phyloP scores from a whole-genome alignment of 1,140 invertebrate species.

The Cydia splendana region DNA sequence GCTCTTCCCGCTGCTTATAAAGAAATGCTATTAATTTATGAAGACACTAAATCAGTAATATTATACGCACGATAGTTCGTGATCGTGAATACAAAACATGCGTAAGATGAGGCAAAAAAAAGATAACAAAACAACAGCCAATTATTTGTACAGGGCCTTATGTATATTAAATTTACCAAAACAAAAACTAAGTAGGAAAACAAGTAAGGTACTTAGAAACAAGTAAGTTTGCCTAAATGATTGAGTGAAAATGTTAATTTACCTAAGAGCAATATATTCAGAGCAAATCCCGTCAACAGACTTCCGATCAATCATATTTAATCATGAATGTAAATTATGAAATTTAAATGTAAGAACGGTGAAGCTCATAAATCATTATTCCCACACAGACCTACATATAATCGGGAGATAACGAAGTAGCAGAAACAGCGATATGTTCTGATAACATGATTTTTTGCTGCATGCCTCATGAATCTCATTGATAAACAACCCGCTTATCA shows the following conservation, averaged over 20 bases:
- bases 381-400: slow-evolving; percentile 10
- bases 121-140: not conserved
- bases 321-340: not conserved
- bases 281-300: not conserved
- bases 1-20: not conserved
- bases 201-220: not conserved
- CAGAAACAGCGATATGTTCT: not conserved
- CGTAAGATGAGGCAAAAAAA: not conserved
- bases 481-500: not conserved
- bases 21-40: slow-evolving; percentile 13
- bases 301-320: slow-evolving; percentile 4
- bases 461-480: not conserved
- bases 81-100: not conserved
- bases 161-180: not conserved
- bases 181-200: not conserved
- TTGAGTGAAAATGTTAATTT: not conserved
- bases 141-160: not conserved
- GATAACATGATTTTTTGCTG: slow-evolving; percentile 25
- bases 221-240: not conserved
- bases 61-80: slow-evolving; percentile 4
- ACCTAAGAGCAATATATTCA: not conserved
- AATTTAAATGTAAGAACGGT: not conserved
- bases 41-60: slow-evolving; percentile 6
- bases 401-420: slow-evolving; percentile 2
- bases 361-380: slow-evolving; percentile 16